phyloP scores from a whole-genome alignment of 2,888 invertebrate genomes.

The Elgonia sp. region DNA sequence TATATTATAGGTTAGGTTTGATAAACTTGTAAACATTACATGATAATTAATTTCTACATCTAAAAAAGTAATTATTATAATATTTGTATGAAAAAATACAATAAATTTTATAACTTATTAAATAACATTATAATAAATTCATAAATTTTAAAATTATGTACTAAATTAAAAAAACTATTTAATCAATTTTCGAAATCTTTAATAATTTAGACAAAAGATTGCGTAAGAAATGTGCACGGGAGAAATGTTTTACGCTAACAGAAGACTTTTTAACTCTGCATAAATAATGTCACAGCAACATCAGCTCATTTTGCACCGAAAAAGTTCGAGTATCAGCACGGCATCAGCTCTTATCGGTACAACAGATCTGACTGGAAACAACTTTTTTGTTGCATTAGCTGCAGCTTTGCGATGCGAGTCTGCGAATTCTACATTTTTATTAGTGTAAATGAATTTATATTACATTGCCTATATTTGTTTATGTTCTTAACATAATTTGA shows the following conservation, averaged over 20 bases:
- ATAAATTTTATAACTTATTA: too few relatives aligned
- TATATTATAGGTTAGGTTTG: too few relatives aligned
- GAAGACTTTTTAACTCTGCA: constrained; percentile 13
- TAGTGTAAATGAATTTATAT: constrained; percentile 44
- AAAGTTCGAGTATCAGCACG: constrained; percentile 22
- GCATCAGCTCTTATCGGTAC: constrained; percentile 45
- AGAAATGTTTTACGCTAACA: not conserved
- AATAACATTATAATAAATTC: too few relatives aligned
- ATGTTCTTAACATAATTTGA: constrained; percentile 27
- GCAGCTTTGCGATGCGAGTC: not conserved
- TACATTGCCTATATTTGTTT: constrained; percentile 5
- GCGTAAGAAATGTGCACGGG: constrained; percentile 4
- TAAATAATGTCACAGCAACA: constrained; percentile 28
- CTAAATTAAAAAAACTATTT: not conserved
- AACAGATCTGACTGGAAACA: constrained; percentile 49
- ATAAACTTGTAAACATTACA: too few relatives aligned
- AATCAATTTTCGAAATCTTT: not conserved
- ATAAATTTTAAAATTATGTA: too few relatives aligned
- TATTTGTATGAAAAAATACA: too few relatives aligned
- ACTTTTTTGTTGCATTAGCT: constrained; percentile 54
- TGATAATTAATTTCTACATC: too few relatives aligned
- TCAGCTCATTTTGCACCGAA: constrained; percentile 32
- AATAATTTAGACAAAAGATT: not conserved
- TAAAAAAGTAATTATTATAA: too few relatives aligned
- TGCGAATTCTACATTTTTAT: constrained; percentile 46